These are phyloP conservation scores for Cephalopachus bancanus DNA, from an alignment of 2,797 vertebrate genomes.

Conservation along the genomic window DNA sequence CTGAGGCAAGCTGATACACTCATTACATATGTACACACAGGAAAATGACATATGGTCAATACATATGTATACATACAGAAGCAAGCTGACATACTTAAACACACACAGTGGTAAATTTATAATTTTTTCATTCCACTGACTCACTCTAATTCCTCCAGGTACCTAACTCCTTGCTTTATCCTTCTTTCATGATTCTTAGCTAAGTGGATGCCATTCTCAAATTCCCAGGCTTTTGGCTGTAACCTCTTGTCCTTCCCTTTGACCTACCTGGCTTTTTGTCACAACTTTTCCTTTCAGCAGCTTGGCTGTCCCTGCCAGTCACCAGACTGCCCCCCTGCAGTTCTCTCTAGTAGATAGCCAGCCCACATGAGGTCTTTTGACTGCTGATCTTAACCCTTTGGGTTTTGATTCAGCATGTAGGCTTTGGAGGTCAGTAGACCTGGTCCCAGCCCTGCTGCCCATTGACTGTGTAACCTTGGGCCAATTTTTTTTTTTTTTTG, in stretches of 20 bases:
- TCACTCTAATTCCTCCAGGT: conserved; percentile 37
- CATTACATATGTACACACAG: conserved; percentile 78
- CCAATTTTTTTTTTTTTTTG: not conserved
- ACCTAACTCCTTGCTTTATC: not conserved
- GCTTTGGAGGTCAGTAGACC: not conserved
- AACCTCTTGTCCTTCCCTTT: conserved; percentile 34
- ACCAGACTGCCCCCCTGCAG: conserved; percentile 12
- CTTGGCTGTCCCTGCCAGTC: conserved; percentile 26
- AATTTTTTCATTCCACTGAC: conserved; percentile 60
- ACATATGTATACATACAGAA: conserved; percentile 83
- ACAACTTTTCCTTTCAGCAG: not conserved
- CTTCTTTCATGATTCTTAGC: not conserved
- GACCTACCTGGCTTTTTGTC: conserved; percentile 52
- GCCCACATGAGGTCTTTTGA: conserved; percentile 32
- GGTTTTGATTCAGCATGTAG: not conserved
- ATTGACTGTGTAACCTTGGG: not conserved
- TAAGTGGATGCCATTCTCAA: not conserved
- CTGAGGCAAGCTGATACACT: conserved; percentile 78
- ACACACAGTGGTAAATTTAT: conserved; percentile 65
- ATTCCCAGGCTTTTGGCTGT: conserved; percentile 17
- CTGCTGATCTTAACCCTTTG: conserved; percentile 35
- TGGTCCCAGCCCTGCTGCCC: not conserved
- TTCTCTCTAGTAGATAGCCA: not conserved
- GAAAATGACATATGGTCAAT: conserved; percentile 81
- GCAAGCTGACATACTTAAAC: conserved; percentile 82